Evolutionary conservation across 2,113 vertebrate species (phyloP).

Genomic region (Poicephalus gulielmi): DNA sequence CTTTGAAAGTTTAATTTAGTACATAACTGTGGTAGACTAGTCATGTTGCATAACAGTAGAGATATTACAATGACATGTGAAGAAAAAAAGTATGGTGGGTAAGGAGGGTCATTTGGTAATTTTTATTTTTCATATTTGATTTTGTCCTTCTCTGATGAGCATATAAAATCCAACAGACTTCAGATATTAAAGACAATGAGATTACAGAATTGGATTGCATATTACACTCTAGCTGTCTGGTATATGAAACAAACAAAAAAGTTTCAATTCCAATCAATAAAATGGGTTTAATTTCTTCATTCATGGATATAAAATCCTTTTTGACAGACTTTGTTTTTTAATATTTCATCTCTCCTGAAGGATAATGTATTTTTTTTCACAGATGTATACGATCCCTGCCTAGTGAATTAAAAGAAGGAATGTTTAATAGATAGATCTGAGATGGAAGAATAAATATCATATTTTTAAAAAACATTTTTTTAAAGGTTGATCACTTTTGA

Average conservation of each 20-base stretch:
- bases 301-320: not conserved
- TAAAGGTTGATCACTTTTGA: not conserved
- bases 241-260: not conserved
- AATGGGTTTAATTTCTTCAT: not conserved
- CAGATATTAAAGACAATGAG: not conserved
- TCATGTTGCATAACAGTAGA: not conserved
- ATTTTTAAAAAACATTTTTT: not conserved
- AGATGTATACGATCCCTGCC: not conserved
- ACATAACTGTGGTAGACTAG: not conserved
- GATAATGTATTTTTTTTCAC: not conserved
- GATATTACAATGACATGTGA: not conserved
- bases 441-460: not conserved
- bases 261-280: not conserved
- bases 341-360: not conserved
- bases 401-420: not conserved
- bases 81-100: not conserved
- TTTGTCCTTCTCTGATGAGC: not conserved
- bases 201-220: not conserved
- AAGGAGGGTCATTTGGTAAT: accelerated
- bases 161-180: not conserved
- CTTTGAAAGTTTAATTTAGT: not conserved
- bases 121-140: not conserved
- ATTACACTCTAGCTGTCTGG: not conserved
- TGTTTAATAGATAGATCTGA: not conserved
- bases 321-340: not conserved